Evolutionary conservation across 2,797 vertebrate species (phyloP).

Genomic region (Lithobates pipiens): DNA sequence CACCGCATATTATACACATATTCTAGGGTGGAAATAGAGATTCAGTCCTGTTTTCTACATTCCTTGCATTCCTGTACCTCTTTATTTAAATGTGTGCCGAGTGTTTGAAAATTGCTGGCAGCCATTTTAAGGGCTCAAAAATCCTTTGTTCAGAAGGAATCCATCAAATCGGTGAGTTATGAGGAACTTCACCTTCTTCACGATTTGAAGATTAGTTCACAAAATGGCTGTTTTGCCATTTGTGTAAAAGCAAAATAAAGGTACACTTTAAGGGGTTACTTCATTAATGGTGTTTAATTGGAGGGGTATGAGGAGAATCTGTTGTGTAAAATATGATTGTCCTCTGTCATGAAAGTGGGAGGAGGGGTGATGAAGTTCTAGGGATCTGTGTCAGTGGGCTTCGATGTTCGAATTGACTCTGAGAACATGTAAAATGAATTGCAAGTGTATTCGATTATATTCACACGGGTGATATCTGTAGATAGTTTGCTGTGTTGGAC

Average conservation of each 20-base stretch:
- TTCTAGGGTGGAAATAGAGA: conserved; percentile 82
- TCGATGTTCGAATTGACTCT: too few relatives aligned
- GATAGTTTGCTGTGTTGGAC: too few relatives aligned
- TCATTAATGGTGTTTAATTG: background rate
- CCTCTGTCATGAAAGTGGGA: background rate
- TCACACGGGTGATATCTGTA: too few relatives aligned
- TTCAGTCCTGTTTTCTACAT: conserved; percentile 79
- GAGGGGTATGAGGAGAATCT: background rate
- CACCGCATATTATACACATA: conserved; percentile 84
- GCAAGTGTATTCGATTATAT: too few relatives aligned
- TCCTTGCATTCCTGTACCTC: conserved; percentile 82
- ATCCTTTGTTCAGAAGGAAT: background rate
- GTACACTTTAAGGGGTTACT: conserved; percentile 71
- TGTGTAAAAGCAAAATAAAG: background rate
- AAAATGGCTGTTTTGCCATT: background rate
- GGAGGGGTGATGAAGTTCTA: background rate
- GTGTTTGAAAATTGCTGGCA: background rate
- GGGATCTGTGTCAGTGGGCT: too few relatives aligned
- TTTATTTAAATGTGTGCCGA: conserved; percentile 67
- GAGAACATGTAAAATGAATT: too few relatives aligned
- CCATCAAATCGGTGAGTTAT: background rate
- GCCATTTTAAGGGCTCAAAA: background rate
- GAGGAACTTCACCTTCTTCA: background rate
- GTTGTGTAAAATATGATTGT: background rate
- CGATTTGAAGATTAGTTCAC: background rate